phyloP scores from a whole-genome alignment of 23 tunicate species.

The Halocynthia roretzi region DNA sequence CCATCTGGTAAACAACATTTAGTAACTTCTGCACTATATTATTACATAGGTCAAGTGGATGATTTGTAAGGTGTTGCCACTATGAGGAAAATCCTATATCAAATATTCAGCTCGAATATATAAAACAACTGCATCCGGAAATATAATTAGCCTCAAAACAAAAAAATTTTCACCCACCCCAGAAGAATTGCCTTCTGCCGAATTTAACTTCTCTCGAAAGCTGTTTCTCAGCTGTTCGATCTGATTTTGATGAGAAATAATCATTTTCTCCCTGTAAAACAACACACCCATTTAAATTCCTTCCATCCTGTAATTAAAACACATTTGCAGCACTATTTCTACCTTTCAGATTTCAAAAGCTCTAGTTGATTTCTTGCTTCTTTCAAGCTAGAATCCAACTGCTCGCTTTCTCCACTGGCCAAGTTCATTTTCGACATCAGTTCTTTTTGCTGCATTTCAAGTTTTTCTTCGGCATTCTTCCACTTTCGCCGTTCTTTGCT shows the following conservation, averaged over 20 bases:
- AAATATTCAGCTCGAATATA: no score
- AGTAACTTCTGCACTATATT: background rate
- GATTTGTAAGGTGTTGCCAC: no score
- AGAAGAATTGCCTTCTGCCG: conserved; percentile 31
- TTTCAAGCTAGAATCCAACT: conserved; percentile 28
- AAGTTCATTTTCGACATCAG: conserved; percentile 14
- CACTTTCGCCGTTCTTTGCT: conserved; percentile 30
- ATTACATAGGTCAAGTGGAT: no score
- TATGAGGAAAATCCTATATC: no score
- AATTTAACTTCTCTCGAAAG: conserved; percentile 51
- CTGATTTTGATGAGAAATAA: conserved; percentile 75
- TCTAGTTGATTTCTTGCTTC: conserved; percentile 33
- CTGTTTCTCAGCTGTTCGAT: conserved; percentile 63
- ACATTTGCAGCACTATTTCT: background rate
- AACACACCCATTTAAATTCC: background rate
- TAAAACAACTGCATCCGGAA: background rate
- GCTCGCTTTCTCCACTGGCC: conserved; percentile 30
- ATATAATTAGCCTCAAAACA: background rate
- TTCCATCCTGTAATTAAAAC: background rate
- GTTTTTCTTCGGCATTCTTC: conserved; percentile 31
- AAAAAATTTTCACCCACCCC: background rate
- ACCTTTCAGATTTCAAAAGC: conserved; percentile 64
- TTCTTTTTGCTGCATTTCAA: conserved; percentile 36
- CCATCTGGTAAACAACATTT: background rate
- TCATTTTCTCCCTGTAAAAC: conserved; percentile 49